Base-by-base conservation (phyloP, 2,797 vertebrate species). In the Myripristis jacobus region DNA sequence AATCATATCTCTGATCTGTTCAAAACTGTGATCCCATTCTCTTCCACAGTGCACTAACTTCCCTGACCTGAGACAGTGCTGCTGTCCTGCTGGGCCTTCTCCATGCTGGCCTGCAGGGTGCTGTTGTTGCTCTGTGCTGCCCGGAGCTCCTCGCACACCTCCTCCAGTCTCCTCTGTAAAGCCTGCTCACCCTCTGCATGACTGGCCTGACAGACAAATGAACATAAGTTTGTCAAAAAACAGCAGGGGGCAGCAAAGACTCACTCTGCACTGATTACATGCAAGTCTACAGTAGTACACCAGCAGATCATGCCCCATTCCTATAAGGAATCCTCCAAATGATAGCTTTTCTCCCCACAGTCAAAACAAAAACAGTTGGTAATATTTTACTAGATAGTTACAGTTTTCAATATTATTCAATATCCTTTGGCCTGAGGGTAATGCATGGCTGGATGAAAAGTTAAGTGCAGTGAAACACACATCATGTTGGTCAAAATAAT, bases 131-230 rank as follows among this genome's bases (percentile, higher is more conserved):
- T 94, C 86, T 98, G 97, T 1, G 94, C 80, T 24, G 89, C 93
- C 77, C 95, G 92, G 36, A 99, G 95, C 83, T 99, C 96, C 0
- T 94, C 94, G 4, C 92, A 93, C 36, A 98, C 95, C 90, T 97
- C 97, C 0, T 97, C 96, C 81, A 98, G 77, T 58, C 92, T 94
- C 86, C 94, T 96, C 91, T 98, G 96, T 57, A 97, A 72, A 0
- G 89, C 91, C 31, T 89, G 89, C 88, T 97, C 96, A 0, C 88
- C 93, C 55, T 97, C 96, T 41, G 89, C 90, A 36, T 94, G 93
- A 75, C 93, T 94, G 19, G 84, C 87, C 97, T 98, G 87, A 50
- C 18, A 61, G 67, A 25, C 55, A 47, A 41, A 86, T 61, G 6
- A 4, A 73, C 34, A 4, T 15, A 22, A 50, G 36, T 18, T n/a